Evolutionary conservation across 2,113 vertebrate species (phyloP), one percentile per base, ranked within the genome.

Genomic region (Stegastes partitus): DNA sequence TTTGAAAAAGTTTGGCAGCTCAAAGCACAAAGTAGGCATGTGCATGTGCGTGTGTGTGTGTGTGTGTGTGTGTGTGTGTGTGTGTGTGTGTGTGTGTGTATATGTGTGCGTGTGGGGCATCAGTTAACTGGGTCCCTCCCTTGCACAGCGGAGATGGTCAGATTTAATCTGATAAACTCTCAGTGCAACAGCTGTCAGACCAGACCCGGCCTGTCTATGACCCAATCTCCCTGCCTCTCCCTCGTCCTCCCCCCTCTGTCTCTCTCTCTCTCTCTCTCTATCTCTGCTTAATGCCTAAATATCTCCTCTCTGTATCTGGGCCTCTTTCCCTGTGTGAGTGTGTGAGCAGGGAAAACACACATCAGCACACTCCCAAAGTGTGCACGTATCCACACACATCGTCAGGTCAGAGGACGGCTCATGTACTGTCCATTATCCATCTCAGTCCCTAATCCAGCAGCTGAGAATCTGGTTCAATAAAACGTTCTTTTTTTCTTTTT

Each of bases 91-190:
- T 21, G 6, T 31, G 5, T 39, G 2, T 54, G 51, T 68, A 6
- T 45, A 11, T 56, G 5, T 77, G 68, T 56, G 59, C 58, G 54
- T 72, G 57, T 65, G 42, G 62, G 45, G 28, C 68, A 87, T 78
- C 73, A 81, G 76, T 82, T 77, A 75, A 85, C 82, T 68, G 66
- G 66, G 75, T 80, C 67, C 62, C n/a, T 83, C 83, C 79, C 82
- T 82, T 75, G 54, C 56, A 69, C 75, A 80, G 63, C 23, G 47
- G 85, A 90, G 81, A 90, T 88, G 85, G 87, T 85, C 82, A 87
- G 68, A 88, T 93, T 93, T 91, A 91, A 92, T 93, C 93, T 92
- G 91, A 94, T 94, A 89, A 93, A 90, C 82, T 90, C 79, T 86
- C 45, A 9, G 68, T 91, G 74, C 84, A 93, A 85, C 92, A 93